Evolutionary conservation across 2,797 vertebrate genomes (phyloP).

Genomic region (Steatocranus sp.): DNA sequence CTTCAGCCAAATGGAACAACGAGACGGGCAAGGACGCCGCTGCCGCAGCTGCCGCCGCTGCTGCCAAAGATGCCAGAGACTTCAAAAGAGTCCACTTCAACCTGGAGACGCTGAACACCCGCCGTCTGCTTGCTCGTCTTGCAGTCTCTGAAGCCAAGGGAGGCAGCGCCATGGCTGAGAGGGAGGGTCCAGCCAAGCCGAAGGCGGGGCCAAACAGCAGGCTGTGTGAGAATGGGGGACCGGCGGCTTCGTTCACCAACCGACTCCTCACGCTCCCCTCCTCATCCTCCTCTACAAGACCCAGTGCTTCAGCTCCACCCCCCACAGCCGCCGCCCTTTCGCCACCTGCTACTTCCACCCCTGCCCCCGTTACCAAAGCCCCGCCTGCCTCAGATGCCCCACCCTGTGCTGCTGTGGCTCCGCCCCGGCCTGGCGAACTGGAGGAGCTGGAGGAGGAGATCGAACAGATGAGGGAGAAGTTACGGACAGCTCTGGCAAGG

Average conservation of each 20-base stretch:
- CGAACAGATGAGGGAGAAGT: constrained; percentile 73
- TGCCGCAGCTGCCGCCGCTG: not conserved
- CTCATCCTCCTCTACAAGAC: not conserved
- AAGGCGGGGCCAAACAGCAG: constrained; percentile 2
- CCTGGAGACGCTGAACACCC: constrained; percentile 75
- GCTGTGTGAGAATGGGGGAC: constrained; percentile 71
- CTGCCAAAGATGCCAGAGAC: constrained; percentile 49
- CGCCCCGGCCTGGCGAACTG: constrained; percentile 62
- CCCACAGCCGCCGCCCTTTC: not conserved
- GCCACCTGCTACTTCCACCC: not conserved
- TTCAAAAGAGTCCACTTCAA: constrained; percentile 79
- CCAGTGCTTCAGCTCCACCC: not conserved
- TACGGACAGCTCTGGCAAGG: constrained; percentile 75
- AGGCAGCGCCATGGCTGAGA: not conserved
- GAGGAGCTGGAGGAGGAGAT: constrained; percentile 81
- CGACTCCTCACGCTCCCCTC: constrained; percentile 31
- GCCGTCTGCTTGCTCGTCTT: constrained; percentile 59
- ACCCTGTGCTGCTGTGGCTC: not conserved
- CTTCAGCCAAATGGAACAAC: constrained; percentile 72
- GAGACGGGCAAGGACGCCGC: constrained; percentile 24
- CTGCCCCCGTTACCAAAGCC: not conserved
- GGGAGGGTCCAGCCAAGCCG: accelerated
- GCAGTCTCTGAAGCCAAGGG: not conserved
- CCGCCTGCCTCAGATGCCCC: not conserved
- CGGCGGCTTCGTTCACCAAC: constrained; percentile 17